Conservation (phyloP, 2,113 vertebrate genomes). For the Rhinopithecus roxellana region DNA sequence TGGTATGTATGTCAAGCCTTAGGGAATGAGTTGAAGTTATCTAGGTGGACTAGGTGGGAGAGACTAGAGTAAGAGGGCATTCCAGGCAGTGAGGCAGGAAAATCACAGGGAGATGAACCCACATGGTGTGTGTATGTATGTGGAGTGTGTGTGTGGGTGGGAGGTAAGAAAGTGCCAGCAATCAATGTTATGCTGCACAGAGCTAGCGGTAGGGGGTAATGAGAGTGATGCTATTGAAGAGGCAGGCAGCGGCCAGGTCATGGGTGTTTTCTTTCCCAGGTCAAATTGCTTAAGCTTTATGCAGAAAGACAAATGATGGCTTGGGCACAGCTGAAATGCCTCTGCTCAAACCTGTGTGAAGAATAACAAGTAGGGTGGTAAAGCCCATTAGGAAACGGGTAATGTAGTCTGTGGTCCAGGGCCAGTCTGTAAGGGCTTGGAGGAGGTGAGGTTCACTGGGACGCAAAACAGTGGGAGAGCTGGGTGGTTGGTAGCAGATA, state of each 20-base stretch:
- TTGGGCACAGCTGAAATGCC: background rate
- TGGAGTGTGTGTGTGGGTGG: background rate
- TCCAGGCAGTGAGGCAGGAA: background rate
- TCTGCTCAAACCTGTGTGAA: background rate
- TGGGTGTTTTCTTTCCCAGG: background rate
- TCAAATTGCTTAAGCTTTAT: background rate
- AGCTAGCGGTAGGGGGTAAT: background rate
- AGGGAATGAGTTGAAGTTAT: background rate
- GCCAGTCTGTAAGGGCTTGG: background rate
- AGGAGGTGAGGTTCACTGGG: background rate
- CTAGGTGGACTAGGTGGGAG: background rate
- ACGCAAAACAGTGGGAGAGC: accelerated
- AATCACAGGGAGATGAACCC: background rate
- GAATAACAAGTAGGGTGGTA: background rate
- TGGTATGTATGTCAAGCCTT: background rate
- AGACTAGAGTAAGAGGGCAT: background rate
- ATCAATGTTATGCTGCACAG: background rate
- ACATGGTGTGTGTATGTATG: background rate
- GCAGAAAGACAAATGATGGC: background rate
- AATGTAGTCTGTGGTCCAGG: background rate
- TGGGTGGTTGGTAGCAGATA: background rate
- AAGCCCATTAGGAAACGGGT: background rate
- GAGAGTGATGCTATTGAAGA: background rate
- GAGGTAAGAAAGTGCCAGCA: background rate
- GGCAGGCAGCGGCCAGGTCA: background rate